Conservation (phyloP, 2,797 vertebrate genomes). For the Gephyroberyx darwinii region DNA sequence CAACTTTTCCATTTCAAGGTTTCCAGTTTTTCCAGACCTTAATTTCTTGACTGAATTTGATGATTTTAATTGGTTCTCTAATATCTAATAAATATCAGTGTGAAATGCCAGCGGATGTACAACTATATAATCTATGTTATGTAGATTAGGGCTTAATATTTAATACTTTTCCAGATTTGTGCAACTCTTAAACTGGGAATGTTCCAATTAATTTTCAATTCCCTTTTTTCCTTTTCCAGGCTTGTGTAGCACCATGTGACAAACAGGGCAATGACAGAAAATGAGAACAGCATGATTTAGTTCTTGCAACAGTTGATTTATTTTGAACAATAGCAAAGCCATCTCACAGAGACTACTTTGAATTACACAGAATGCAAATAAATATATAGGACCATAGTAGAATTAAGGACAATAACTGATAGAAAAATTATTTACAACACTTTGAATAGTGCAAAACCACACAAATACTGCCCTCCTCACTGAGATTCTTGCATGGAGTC, state of each 20-base stretch:
- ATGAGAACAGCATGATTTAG: conserved; percentile 21
- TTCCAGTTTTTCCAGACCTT: no score
- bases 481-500: conserved; percentile 67
- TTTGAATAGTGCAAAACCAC: conserved; percentile 83
- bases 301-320: conserved; percentile 79
- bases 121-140: no score
- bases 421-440: conserved; percentile 84
- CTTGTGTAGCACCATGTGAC: not conserved
- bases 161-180: no score
- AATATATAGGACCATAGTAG: conserved; percentile 78
- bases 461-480: conserved; percentile 67
- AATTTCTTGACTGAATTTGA: no score
- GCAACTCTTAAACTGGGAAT: not conserved
- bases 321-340: conserved; percentile 81
- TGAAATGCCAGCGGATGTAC: no score
- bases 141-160: no score
- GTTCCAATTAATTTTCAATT: not conserved
- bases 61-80: no score
- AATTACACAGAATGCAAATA: conserved; percentile 84
- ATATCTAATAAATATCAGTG: no score
- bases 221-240: not conserved
- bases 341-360: conserved; percentile 87
- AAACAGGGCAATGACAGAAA: not conserved
- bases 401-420: conserved; percentile 77
- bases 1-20: no score